These are phyloP conservation scores for Coecobrya sp. DNA, from an alignment of 2,888 invertebrate species.

Conservation along the genomic window DNA sequence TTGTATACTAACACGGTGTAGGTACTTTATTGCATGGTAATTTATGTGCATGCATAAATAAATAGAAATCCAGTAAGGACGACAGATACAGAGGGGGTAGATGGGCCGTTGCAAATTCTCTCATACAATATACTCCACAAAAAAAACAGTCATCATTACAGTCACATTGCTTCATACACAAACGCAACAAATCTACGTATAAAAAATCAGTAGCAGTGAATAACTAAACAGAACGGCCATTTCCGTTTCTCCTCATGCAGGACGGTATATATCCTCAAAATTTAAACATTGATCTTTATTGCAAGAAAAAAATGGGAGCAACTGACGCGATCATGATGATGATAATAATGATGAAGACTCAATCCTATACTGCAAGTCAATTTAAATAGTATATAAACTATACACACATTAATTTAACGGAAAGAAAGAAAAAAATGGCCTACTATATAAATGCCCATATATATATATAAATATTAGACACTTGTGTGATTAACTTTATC, in stretches of 20 bases:
- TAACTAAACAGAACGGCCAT: slow-evolving; percentile 79
- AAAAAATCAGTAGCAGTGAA: slow-evolving; percentile 34
- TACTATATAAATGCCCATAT: not conserved
- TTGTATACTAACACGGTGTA: not conserved
- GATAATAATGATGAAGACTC: slow-evolving; percentile 44
- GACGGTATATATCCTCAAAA: not conserved
- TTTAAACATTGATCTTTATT: slow-evolving; percentile 37
- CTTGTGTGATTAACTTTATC: no score
- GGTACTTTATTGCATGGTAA: slow-evolving; percentile 24
- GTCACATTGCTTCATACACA: slow-evolving; percentile 47
- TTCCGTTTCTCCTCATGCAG: slow-evolving; percentile 71
- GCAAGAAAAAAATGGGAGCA: slow-evolving; percentile 70
- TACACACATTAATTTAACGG: slow-evolving; percentile 56
- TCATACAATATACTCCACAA: slow-evolving; percentile 24
- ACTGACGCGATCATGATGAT: slow-evolving; percentile 28
- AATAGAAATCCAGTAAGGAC: slow-evolving; percentile 55
- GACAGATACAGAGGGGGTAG: slow-evolving; percentile 11
- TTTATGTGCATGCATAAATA: slow-evolving; percentile 80
- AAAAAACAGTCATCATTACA: slow-evolving; percentile 56
- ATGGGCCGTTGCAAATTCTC: slow-evolving; percentile 70
- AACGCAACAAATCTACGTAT: slow-evolving; percentile 2
- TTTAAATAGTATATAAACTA: slow-evolving; percentile 23
- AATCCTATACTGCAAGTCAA: slow-evolving; percentile 41
- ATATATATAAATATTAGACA: no score
- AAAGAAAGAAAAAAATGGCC: slow-evolving; percentile 8